Conservation (phyloP, 2,113 vertebrate species). For the Peucedramus taeniatus region DNA sequence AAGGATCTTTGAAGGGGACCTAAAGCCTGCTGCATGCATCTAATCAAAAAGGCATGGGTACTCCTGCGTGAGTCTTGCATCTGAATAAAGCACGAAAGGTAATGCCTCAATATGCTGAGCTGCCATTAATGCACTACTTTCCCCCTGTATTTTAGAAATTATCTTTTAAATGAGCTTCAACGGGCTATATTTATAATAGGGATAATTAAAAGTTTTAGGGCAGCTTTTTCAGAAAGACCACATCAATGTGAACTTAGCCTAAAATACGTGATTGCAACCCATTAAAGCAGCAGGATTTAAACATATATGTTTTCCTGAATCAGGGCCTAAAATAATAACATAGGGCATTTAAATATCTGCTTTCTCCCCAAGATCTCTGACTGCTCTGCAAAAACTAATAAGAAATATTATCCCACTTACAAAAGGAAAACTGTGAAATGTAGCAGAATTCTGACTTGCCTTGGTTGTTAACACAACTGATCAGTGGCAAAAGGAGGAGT, state of each 20-base stretch:
- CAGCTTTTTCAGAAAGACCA: constrained; percentile 8
- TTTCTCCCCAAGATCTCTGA: constrained; percentile 20
- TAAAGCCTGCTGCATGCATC: background rate
- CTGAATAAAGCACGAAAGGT: background rate
- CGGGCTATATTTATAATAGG: background rate
- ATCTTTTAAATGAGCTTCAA: background rate
- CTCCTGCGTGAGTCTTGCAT: background rate
- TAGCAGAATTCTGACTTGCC: constrained; percentile 15
- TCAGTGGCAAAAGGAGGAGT: background rate
- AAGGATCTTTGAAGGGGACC: background rate
- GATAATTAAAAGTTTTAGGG: background rate
- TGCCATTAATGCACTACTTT: background rate
- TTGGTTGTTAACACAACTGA: background rate
- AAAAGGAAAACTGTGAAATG: constrained; percentile 14
- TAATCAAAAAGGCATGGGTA: constrained; percentile 11
- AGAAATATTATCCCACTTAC: constrained; percentile 48
- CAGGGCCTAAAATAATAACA: constrained; percentile 53
- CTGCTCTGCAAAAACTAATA: constrained; percentile 7
- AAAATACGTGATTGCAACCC: background rate
- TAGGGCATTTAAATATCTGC: constrained; percentile 8
- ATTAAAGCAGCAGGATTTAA: constrained; percentile 27
- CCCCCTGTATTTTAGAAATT: background rate
- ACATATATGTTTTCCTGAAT: constrained; percentile 35
- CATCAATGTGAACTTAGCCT: background rate
- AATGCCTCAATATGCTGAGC: background rate